phyloP scores from a whole-genome alignment of 2,113 vertebrate genomes.

The Sigmodon hispidus region DNA sequence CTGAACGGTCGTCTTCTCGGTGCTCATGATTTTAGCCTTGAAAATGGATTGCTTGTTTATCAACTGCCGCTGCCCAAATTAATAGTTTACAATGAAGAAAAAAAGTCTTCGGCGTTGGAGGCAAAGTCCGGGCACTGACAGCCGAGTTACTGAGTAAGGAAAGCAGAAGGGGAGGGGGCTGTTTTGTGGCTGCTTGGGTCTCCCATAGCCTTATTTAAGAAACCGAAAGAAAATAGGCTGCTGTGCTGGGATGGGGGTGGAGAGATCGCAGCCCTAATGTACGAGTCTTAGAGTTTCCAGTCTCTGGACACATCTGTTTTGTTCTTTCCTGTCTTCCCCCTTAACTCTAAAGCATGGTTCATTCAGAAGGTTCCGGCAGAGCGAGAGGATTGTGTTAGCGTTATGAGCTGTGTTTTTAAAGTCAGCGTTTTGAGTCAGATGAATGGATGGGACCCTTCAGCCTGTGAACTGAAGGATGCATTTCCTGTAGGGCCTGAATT shows the following conservation, averaged over 20 bases:
- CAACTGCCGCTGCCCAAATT: slow-evolving; percentile 68
- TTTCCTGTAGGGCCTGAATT: slow-evolving; percentile 76
- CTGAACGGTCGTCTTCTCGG: neutral
- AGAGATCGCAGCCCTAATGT: neutral
- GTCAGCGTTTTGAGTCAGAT: slow-evolving; percentile 72
- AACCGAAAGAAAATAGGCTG: slow-evolving; percentile 76
- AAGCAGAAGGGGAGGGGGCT: neutral
- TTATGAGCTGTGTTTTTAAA: slow-evolving; percentile 66
- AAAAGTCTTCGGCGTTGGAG: slow-evolving; percentile 57
- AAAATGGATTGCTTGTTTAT: slow-evolving; percentile 74
- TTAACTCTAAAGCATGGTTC: slow-evolving; percentile 69
- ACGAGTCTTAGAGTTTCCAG: slow-evolving; percentile 57
- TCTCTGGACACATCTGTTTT: slow-evolving; percentile 65
- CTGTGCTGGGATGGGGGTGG: slow-evolving; percentile 29
- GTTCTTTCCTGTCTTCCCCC: slow-evolving; percentile 32
- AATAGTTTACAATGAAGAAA: slow-evolving; percentile 77
- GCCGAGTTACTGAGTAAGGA: slow-evolving; percentile 70
- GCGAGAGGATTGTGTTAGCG: slow-evolving; percentile 61
- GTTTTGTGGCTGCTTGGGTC: slow-evolving; percentile 67
- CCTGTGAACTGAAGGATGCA: slow-evolving; percentile 56
- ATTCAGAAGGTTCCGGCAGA: slow-evolving; percentile 57
- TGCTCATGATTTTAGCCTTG: slow-evolving; percentile 66
- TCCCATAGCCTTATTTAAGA: slow-evolving; percentile 74
- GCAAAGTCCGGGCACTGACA: slow-evolving; percentile 69
- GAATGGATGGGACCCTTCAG: slow-evolving; percentile 57